A percentile compares a stretch with the other conserved stretches of the same genome.
Conservation (phyloP, 2,797 vertebrate genomes). For the Galaxias olidus region DNA sequence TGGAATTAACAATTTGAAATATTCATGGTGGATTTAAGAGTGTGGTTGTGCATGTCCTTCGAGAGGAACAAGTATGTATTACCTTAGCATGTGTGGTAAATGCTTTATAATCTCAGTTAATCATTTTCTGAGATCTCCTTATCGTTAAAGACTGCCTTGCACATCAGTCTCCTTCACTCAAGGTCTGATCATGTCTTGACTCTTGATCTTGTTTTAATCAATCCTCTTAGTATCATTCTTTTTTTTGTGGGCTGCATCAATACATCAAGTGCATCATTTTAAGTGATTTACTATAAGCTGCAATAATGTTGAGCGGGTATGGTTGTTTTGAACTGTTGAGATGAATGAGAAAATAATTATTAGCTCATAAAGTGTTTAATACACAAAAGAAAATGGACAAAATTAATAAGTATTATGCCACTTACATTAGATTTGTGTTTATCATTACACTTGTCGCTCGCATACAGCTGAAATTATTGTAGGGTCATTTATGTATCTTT, state of each 20-base stretch:
- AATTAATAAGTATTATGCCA: no score
- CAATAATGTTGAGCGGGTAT: not conserved
- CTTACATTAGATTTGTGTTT: no score
- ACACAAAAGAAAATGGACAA: no score
- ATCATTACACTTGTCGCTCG: no score
- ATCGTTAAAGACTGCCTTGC: constrained; percentile 1
- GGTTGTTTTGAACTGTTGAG: no score
- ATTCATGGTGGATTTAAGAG: constrained; percentile 61
- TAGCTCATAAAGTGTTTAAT: no score
- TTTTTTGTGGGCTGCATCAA: not conserved
- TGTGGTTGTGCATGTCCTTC: constrained; percentile 37
- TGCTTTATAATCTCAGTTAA: constrained; percentile 48
- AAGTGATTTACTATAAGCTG: not conserved
- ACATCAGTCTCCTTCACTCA: constrained; percentile 16
- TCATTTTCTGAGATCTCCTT: constrained; percentile 32
- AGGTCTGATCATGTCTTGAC: constrained; percentile 17
- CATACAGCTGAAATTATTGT: no score
- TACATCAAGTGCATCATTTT: not conserved
- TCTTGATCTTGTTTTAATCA: constrained; percentile 19
- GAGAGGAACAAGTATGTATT: constrained; percentile 52
- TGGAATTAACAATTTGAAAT: constrained; percentile 69
- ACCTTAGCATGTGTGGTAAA: constrained; percentile 40
- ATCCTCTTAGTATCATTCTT: not conserved
- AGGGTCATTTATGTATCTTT: no score
- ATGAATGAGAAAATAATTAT: no score